Base-by-base conservation (phyloP, 2,797 vertebrate genomes). In the Nyctalus aviator region DNA sequence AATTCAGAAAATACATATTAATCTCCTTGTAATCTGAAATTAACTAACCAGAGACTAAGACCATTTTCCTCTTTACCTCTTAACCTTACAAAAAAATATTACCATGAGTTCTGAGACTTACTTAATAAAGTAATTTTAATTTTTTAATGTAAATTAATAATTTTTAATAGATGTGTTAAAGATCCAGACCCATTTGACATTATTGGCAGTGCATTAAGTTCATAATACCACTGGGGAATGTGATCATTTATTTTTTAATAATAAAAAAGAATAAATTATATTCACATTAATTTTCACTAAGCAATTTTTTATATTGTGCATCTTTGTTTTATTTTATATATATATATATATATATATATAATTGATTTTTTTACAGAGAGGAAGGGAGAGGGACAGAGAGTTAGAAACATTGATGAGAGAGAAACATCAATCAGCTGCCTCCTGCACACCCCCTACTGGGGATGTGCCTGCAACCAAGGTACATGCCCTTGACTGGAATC, bases 231-330 rank as follows among this genome's bases (percentile, higher is more conserved):
- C 5, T 23, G 82, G 10, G 35, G 23, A 77, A 48, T 57, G 25
- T 50, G 25, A 44, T 71, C 3, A 68, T 83, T 91, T 82, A 17
- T 86, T 92, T 97, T 92, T 85, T 4, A 93, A 66, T 68, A 64
- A 69, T 41, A 30, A 62, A 41, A 84, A 83, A 76, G 30, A 75
- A 53, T 85, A 73, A 62, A 90, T 78, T 73, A 30, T 21, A 30
- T 15, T 89, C 41, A 79, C 5, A 13, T 84, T 84, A 90, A 20
- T 75, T 93, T 88, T 78, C 93, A 44, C 18, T 90, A 9, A 91
- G 46, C 25, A 69, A 15, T 32, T 82, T 86, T 92, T 57, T 83
- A 44, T 72, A 44, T 2, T 37, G 5, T 41, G 13, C 27, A 69
- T 78, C 37, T 93, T 90, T 85, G 13, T 41, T 41, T 41, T 41